Base-by-base conservation (phyloP, 2,888 invertebrate species). In the Altica lythri region DNA sequence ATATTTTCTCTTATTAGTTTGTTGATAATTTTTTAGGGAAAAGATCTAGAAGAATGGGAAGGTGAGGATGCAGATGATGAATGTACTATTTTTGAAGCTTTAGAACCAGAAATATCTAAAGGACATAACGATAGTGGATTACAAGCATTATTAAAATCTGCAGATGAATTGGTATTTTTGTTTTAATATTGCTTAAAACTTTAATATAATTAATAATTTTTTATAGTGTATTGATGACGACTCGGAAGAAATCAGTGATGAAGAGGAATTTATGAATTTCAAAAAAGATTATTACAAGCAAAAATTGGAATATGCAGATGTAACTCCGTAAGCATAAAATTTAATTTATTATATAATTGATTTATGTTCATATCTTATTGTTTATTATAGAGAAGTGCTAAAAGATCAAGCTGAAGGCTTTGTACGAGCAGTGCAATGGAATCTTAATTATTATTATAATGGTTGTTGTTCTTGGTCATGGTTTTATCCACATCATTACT, bases 381-480 rank as follows among this genome's bases (percentile, higher is more conserved):
- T 47, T 4, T 38, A 6, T 53, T 64, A 62, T 69, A 91, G 91
- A 1, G 87, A 88, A 65, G 88, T 92, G 4, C 76, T 95, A 67
- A 81, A 83, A 12, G 85, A 85, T 27, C 93, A 95, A 78, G 92
- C 95, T 0, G 86, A 89, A 71, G 87, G 90, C 43, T 99, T 97
- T 74, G 89, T 98, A 6, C 81, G 88, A 30, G 97, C 95, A 0
- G 86, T 99, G 42, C 97, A 98, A 68, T 99, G 98, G 98, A 94
- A 95, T 72, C 79, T 98, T 12, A 84, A 89, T 72, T 99, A 99
- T 76, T 99, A 99, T 76, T 98, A 95, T 77, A 88, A 92, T 68
- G 98, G 98, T 4, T 93, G 95, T 35, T 90, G 90, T 44, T 96
- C 95, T 0, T 99, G 99, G 99, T 91, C 93, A 19, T 99, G 98